Evolutionary conservation across 1,140 invertebrate genomes (phyloP), one percentile per base, ranked within the genome.

Genomic region (Ceratina australensis): DNA sequence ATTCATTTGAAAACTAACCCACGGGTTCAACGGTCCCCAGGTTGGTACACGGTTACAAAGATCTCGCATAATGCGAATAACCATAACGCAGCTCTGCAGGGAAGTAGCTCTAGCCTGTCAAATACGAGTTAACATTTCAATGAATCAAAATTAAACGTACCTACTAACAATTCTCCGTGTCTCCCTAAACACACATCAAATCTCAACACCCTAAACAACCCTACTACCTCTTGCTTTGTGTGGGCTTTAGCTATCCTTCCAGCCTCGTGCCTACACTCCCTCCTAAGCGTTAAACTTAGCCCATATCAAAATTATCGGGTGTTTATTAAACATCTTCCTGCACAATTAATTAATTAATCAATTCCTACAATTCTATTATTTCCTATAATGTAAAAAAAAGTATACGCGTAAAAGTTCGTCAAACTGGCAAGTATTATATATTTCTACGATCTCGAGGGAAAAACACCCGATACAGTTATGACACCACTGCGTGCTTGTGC

Each of bases 61-160:
- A 93, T 99, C 98, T 78, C 98, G 94, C 90, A 99, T 94, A 87
- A 99, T 97, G 79, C 98, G 95, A 88, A 99, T 98, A 81, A 99
- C 95, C 93, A 99, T 96, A 28, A 99, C 97, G 91, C 98, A 99
- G 85, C 97, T 98, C 91, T 98, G 97, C 84, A 99, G 94, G 78
- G 96, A 96, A 86, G 96, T 97, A 79, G 98, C 98, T 93, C 98
- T 98, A 95, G 98, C 98, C 97, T 98, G 92, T 91, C 90, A 87
- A 91, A 87, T 73, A 87, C 59, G 83, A 88, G 85, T 86, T 60
- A 68, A 65, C 78, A 80, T 26, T 82, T 84, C 60, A 89, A 68
- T 73, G 72, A 33, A 64, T 69, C 83, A 77, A 52, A 79, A 83
- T 71, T 83, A 63, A 65, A 86, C 80, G 72, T 56, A 66, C 28